Percentiles rank a stretch among this genome's conserved stretches.
Conservation (phyloP, 2,797 vertebrate genomes). For the Paratrypauchen microcephalus region DNA sequence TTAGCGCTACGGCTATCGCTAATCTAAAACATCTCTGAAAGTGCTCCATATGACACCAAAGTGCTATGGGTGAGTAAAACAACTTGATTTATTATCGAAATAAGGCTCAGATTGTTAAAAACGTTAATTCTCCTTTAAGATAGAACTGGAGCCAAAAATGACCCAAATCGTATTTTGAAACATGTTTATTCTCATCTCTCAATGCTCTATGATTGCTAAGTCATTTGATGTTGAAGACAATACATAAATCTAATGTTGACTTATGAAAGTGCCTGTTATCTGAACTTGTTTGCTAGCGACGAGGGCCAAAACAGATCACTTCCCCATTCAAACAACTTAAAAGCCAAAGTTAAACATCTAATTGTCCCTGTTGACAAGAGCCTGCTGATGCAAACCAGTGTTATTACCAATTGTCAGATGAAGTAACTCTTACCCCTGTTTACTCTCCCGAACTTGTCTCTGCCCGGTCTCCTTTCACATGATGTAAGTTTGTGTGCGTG, state of each 20-base stretch:
- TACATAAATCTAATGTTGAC: neutral
- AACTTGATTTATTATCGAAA: too few species aligned
- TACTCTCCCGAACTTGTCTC: conserved; percentile 27
- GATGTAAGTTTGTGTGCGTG: conserved; percentile 38
- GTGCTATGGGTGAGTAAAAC: too few species aligned
- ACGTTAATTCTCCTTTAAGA: too few species aligned
- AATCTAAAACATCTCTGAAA: too few species aligned
- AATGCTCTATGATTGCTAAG: too few species aligned
- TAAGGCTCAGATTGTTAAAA: too few species aligned
- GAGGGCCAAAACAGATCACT: neutral
- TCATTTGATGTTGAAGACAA: too few species aligned
- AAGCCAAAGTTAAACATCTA: conserved; percentile 37
- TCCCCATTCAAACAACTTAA: conserved; percentile 32
- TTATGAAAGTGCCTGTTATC: neutral
- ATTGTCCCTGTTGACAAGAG: conserved; percentile 40
- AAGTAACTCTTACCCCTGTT: conserved; percentile 34
- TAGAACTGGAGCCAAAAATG: too few species aligned
- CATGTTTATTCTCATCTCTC: too few species aligned
- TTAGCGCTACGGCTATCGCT: too few species aligned
- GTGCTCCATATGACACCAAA: too few species aligned
- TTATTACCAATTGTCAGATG: conserved; percentile 12
- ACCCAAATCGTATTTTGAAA: too few species aligned
- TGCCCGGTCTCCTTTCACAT: conserved; percentile 38
- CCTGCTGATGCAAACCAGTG: conserved; percentile 31
- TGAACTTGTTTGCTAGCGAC: neutral